Conservation (phyloP, 2,888 invertebrate species). For the Brenthis ino region DNA sequence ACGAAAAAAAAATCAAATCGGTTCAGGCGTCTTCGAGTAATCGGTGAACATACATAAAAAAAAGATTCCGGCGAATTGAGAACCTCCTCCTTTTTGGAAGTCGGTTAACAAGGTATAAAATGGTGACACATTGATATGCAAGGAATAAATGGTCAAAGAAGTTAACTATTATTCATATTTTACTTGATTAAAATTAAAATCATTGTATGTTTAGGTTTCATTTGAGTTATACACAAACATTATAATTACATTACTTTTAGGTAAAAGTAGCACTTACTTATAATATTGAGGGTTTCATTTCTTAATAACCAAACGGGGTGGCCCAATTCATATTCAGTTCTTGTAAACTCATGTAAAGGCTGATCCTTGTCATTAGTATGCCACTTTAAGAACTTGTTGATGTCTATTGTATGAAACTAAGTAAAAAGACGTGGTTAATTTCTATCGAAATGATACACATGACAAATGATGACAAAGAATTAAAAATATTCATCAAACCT, state of each 20-base stretch:
- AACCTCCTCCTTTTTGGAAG: too few relatives aligned
- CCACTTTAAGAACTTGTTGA: constrained; percentile 53
- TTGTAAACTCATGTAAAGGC: constrained; percentile 48
- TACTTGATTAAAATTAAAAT: background rate
- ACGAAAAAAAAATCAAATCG: too few relatives aligned
- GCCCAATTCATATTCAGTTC: constrained; percentile 52
- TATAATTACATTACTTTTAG: constrained; percentile 5
- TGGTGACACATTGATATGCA: background rate
- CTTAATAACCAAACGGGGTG: constrained; percentile 65
- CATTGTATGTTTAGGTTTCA: background rate
- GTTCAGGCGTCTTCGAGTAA: too few relatives aligned
- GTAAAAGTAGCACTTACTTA: constrained; percentile 51
- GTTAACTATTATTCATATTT: background rate
- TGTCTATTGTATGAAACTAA: constrained; percentile 46
- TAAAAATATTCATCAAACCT: constrained; percentile 44
- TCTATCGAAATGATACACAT: background rate
- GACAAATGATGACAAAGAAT: background rate
- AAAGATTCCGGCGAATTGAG: too few relatives aligned
- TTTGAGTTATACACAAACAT: constrained; percentile 4
- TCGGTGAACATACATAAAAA: too few relatives aligned
- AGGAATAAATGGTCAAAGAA: background rate
- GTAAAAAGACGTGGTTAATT: constrained; percentile 26
- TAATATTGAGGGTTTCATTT: constrained; percentile 56
- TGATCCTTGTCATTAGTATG: constrained; percentile 44
- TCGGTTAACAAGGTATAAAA: background rate